Base-by-base conservation (phyloP, 2,797 vertebrate genomes). In the Bucorvus abyssinicus region DNA sequence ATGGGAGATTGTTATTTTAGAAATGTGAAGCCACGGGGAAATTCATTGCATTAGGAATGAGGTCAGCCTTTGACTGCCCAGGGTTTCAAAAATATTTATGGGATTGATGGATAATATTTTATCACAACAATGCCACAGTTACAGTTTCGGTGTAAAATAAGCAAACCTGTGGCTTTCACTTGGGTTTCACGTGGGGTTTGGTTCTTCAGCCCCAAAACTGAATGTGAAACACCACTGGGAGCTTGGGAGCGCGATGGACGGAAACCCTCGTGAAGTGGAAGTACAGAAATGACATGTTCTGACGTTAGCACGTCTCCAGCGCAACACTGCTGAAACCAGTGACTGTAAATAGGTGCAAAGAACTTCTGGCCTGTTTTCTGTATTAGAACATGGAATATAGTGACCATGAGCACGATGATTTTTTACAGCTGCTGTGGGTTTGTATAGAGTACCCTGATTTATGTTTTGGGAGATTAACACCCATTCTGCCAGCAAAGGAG, bases 301-400 rank as follows among this genome's bases (percentile, higher is more conserved):
- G 3, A 7, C 0, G 0, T 4, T 9, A 13, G 26, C 11, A 1
- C 0, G 2, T 8, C 10, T 27, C 19, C 34, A 1, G 12, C 0
- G 2, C 13, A 3, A 3, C 10, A 1, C n/a, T 1, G 2, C 50
- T 15, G 32, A 19, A 74, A 63, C 3, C 73, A 18, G 10, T 4
- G 23, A 22, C 15, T 0, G 1, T 10, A 1, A 22, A 36, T 2
- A 14, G 7, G 2, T 0, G 15, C 32, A 14, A 55, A 8, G 52
- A 0, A 5, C 42, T 29, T 52, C 34, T 0, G 3, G n/a, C 27
- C 21, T 2, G 6, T 5, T 70, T 56, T 53, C 23, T 19, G 5
- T 10, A 3, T 53, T 5, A 15, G 9, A 44, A 21, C 1, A 0
- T 2, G 34, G 10, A n/a, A 47, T 2, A 1, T 1, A 4, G 11